Evolutionary conservation across 2,797 vertebrate genomes (phyloP).

Genomic region (Dallia pectoralis): DNA sequence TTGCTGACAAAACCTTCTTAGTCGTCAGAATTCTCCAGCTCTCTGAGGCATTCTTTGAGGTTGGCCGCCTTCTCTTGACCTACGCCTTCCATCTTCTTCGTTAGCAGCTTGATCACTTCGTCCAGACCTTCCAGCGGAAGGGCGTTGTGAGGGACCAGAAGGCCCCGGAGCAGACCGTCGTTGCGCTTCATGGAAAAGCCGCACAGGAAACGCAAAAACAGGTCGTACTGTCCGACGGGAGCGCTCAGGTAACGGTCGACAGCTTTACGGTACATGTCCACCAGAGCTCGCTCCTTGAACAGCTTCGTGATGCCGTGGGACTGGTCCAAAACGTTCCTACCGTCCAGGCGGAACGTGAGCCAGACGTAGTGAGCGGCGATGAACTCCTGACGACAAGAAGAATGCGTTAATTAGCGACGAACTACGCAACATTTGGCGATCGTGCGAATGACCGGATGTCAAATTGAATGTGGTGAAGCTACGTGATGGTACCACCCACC

Average conservation of each 20-base stretch:
- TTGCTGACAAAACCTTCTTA: slow-evolving; percentile 33
- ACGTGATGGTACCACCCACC: slow-evolving; percentile 41
- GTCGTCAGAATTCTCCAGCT: slow-evolving; percentile 58
- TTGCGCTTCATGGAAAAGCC: slow-evolving; percentile 58
- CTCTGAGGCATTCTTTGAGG: slow-evolving; percentile 64
- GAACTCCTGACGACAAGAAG: slow-evolving; percentile 60
- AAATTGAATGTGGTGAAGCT: not conserved
- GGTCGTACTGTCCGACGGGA: slow-evolving; percentile 53
- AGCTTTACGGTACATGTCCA: slow-evolving; percentile 52
- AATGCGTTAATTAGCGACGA: not conserved
- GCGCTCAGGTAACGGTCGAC: slow-evolving; percentile 33
- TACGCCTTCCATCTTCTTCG: slow-evolving; percentile 17
- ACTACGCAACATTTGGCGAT: not conserved
- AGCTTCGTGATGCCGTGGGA: not conserved
- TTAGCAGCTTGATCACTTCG: slow-evolving; percentile 40
- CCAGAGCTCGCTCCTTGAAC: slow-evolving; percentile 33
- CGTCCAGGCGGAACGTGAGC: slow-evolving; percentile 47
- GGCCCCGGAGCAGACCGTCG: slow-evolving; percentile 44
- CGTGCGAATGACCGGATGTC: not conserved
- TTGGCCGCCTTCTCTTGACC: slow-evolving; percentile 43
- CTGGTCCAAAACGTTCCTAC: slow-evolving; percentile 57
- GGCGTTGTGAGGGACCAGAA: slow-evolving; percentile 35
- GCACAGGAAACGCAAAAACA: slow-evolving; percentile 72
- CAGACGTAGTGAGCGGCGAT: slow-evolving; percentile 73
- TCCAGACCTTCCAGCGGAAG: slow-evolving; percentile 42